These are phyloP conservation scores for Drosophila koepferae DNA, from an alignment of 2,888 invertebrate genomes.

Conservation along the genomic window DNA sequence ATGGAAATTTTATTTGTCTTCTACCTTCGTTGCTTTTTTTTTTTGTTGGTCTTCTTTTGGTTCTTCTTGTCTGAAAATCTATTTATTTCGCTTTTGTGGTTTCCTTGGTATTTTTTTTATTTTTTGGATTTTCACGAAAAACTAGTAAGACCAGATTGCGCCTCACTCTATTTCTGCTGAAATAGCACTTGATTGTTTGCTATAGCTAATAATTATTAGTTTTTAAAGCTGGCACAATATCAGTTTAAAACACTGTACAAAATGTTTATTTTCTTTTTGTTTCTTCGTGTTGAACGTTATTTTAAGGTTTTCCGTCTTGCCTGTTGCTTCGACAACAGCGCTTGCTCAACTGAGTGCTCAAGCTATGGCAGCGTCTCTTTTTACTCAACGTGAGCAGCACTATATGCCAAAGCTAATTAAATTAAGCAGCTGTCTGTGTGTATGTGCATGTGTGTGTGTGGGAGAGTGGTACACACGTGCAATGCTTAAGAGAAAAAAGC, in stretches of 20 bases:
- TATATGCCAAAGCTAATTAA: conserved; percentile 68
- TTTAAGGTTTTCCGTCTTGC: conserved; percentile 34
- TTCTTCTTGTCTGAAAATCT: conserved; percentile 27
- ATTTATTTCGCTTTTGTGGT: conserved; percentile 28
- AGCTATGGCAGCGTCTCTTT: conserved; percentile 46
- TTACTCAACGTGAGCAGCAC: conserved; percentile 48
- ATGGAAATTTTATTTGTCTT: conserved; percentile 66
- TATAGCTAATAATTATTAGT: conserved; percentile 7
- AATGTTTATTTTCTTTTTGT: conserved; percentile 29
- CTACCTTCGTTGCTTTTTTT: conserved; percentile 33
- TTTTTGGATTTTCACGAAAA: conserved; percentile 46
- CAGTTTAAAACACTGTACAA: conserved; percentile 35
- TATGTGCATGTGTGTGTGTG: conserved; percentile 29
- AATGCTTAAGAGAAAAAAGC: conserved; percentile 59
- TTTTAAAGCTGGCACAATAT: conserved; percentile 26
- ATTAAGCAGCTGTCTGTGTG: conserved; percentile 62
- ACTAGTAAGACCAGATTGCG: conserved; percentile 62
- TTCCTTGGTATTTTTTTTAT: conserved; percentile 21
- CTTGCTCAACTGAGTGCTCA: conserved; percentile 78
- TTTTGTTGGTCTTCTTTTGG: not conserved
- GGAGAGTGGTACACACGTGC: conserved; percentile 13
- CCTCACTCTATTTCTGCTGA: conserved; percentile 73
- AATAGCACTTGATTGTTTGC: conserved; percentile 44
- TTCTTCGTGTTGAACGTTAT: conserved; percentile 18
- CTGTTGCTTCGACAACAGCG: conserved; percentile 80